A percentile compares a stretch with the other conserved stretches of the same genome.
Conservation (phyloP, 2,113 vertebrate genomes). For the Sinosuthora webbiana region DNA sequence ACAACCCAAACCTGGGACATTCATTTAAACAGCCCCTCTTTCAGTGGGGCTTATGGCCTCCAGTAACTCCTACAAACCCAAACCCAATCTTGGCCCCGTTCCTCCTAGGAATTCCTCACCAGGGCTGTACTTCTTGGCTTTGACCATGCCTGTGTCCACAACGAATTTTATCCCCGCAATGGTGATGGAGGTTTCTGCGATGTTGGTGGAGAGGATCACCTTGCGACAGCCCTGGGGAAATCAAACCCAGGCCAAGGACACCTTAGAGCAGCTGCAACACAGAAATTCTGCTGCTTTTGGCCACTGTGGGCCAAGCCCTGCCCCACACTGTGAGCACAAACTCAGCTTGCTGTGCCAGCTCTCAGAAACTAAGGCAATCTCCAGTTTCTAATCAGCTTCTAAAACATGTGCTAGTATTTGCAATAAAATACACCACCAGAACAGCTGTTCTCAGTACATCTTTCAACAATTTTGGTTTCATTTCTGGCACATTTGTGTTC, state of each 20-base stretch:
- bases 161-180: conserved; percentile 94
- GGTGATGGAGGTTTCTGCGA: conserved; percentile 95
- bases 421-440: neutral
- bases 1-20: neutral
- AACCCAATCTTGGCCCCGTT: neutral
- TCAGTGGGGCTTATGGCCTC: neutral
- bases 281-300: neutral
- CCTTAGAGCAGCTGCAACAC: neutral
- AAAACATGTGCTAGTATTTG: neutral
- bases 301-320: neutral
- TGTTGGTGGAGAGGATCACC: conserved; percentile 96
- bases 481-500: neutral
- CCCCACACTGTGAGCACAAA: neutral
- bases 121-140: conserved; percentile 94
- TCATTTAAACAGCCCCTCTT: neutral
- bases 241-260: neutral
- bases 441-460: neutral
- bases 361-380: neutral
- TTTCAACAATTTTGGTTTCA: neutral
- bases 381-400: neutral
- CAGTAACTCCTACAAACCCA: neutral
- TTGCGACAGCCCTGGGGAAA: conserved; percentile 87
- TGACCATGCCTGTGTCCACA: conserved; percentile 97
- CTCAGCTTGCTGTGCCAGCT: neutral
- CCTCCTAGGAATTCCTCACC: conserved; percentile 73